Base-by-base conservation (phyloP, 2,888 invertebrate species). In the Cantharis nigra region DNA sequence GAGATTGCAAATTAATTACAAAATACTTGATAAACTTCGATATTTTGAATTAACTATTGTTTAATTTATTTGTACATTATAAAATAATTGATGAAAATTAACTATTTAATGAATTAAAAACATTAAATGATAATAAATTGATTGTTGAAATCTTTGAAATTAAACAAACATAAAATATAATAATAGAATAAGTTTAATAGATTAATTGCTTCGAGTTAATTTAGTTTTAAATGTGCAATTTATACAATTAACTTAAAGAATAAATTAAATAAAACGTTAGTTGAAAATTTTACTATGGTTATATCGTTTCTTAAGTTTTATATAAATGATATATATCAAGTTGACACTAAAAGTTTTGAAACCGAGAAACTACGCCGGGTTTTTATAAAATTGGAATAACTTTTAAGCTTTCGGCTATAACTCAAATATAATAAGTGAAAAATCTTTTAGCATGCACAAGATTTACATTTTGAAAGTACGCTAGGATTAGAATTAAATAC, bases 351-450 rank as follows among this genome's bases (percentile, higher is more conserved):
- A 69, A 74, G 69, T 74, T 70, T 70, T 70, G 26, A 26, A 63
- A 63, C 63, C 63, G 30, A 75, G 70, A 65, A 67, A 67, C 65
- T 67, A 67, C 23, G 75, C 70, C 16, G 71, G 23, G 65, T 33
- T 75, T 75, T 69, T 63, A 74, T 70, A 74, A 74, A 74, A 70
- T 74, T 28, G 49, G 65, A 70, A 75, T 75, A 71, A 75, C 65
- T 75, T 33, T 75, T 33, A 70, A 75, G 69, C 67, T 73, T 63
- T 28, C 20, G 71, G 64, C 70, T 65, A 75, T 75, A 75, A 75
- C 49, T 75, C 70, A 70, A 70, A 65, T 71, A 62, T 62, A 73
- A 77, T 77, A 77, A 77, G 67, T 77, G 74, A 63, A 77, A 76
- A 77, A 74, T 33, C 73, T 62, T 49, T n/a, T 74, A 67, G 65